These are phyloP conservation scores for Philaethria dido DNA, from an alignment of 2,888 invertebrate genomes.

Conservation along the genomic window DNA sequence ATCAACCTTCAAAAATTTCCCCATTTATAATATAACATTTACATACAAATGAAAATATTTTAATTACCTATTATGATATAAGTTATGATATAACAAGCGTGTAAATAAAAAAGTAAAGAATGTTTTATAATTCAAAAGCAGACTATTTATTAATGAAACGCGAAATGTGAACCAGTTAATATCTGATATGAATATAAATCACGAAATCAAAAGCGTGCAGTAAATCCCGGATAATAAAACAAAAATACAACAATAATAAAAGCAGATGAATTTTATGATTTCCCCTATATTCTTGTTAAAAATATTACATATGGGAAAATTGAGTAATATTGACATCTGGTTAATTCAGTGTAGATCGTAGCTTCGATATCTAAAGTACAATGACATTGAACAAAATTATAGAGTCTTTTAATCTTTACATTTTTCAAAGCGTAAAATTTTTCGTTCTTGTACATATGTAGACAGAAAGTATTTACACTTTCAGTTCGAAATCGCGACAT, in stretches of 20 bases:
- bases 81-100: not conserved
- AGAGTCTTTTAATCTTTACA: too few relatives aligned
- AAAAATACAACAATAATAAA: slow-evolving; percentile 22
- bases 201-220: slow-evolving; percentile 16
- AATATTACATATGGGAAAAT: slow-evolving; percentile 1
- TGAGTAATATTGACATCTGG: not conserved
- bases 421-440: too few relatives aligned
- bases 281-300: slow-evolving; percentile 1
- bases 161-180: slow-evolving; percentile 16
- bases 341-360: not conserved
- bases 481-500: too few relatives aligned
- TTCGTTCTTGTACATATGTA: too few relatives aligned
- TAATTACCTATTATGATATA: too few relatives aligned
- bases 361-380: not conserved
- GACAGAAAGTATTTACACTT: too few relatives aligned
- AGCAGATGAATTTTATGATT: slow-evolving; percentile 9
- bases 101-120: too few relatives aligned
- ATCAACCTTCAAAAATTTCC: too few relatives aligned
- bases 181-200: not conserved
- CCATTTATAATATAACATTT: too few relatives aligned
- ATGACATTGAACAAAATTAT: not conserved
- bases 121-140: not conserved
- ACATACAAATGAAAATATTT: too few relatives aligned
- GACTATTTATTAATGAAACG: slow-evolving; percentile 9
- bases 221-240: slow-evolving; percentile 11